A percentile compares a stretch with the other conserved stretches of the same genome.
phyloP scores from a whole-genome alignment of 2,888 invertebrate genomes.

The Drosophila multiciliata region DNA sequence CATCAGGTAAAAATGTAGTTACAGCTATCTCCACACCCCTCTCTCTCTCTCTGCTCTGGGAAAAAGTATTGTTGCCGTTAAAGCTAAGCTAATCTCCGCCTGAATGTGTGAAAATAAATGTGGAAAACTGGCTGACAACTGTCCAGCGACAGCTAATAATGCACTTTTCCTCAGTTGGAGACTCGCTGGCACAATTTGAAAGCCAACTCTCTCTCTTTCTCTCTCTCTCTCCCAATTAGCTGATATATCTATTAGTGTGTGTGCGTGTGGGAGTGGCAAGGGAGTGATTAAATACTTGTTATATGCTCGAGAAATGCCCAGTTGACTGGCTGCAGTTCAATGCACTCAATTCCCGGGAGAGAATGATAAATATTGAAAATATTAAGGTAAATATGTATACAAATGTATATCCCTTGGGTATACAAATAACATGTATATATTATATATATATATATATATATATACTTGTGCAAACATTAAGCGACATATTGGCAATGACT shows the following conservation, averaged over 20 bases:
- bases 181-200: slow-evolving; percentile 46
- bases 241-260: not conserved
- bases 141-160: slow-evolving; percentile 2
- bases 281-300: slow-evolving; percentile 49
- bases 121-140: slow-evolving; percentile 46
- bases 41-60: slow-evolving; percentile 16
- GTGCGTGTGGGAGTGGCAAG: slow-evolving; percentile 19
- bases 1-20: slow-evolving; percentile 35
- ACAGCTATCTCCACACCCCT: slow-evolving; percentile 3
- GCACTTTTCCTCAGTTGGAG: slow-evolving; percentile 42
- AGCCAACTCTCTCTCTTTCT: not conserved
- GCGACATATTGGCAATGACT: slow-evolving; percentile 50
- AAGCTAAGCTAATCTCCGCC: not conserved
- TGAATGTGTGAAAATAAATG: slow-evolving; percentile 49
- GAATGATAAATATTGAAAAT: slow-evolving; percentile 58
- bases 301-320: slow-evolving; percentile 27
- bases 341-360: slow-evolving; percentile 28
- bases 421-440: not conserved
- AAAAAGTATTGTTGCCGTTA: slow-evolving; percentile 30
- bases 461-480: slow-evolving; percentile 29
- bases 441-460: not conserved
- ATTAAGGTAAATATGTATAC: slow-evolving; percentile 24
- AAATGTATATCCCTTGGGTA: not conserved
- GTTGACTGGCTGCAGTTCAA: slow-evolving; percentile 50
- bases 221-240: not conserved